phyloP scores from a whole-genome alignment of 2,888 invertebrate genomes.

The Rhaphigaster nebulosa region DNA sequence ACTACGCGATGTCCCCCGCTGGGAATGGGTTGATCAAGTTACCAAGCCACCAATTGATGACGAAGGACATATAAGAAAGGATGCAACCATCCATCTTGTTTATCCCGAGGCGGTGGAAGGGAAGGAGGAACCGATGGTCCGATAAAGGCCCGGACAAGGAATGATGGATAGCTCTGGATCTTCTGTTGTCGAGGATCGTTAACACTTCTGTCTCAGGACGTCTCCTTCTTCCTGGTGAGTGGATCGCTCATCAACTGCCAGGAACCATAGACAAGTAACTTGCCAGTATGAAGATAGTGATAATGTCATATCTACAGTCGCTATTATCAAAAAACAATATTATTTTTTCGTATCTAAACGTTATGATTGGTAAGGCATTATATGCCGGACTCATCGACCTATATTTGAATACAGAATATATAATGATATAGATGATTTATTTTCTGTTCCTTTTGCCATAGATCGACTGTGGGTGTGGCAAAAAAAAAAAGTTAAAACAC shows the following conservation, averaged over 20 bases:
- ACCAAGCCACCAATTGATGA: not conserved
- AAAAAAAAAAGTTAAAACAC: no score
- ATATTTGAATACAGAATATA: no score
- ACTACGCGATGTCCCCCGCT: not conserved
- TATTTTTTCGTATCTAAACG: no score
- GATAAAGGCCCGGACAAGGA: not conserved
- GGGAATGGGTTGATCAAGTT: not conserved
- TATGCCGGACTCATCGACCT: no score
- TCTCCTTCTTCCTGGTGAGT: not conserved
- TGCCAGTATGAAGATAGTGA: not conserved
- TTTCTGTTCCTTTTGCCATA: no score
- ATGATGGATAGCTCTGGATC: not conserved
- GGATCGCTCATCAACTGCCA: not conserved
- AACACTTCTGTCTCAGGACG: not conserved
- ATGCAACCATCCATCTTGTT: constrained; percentile 23
- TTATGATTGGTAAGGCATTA: no score
- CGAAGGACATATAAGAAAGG: constrained; percentile 21
- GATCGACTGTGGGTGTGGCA: no score
- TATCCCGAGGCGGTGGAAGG: not conserved
- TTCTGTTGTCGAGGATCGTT: not conserved
- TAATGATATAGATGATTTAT: no score
- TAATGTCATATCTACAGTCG: no score
- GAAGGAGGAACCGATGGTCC: constrained; percentile 25
- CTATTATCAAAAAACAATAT: no score
- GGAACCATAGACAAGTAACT: not conserved